phyloP scores from a whole-genome alignment of 2,113 vertebrate species.

The Prochilodus magdalenae region DNA sequence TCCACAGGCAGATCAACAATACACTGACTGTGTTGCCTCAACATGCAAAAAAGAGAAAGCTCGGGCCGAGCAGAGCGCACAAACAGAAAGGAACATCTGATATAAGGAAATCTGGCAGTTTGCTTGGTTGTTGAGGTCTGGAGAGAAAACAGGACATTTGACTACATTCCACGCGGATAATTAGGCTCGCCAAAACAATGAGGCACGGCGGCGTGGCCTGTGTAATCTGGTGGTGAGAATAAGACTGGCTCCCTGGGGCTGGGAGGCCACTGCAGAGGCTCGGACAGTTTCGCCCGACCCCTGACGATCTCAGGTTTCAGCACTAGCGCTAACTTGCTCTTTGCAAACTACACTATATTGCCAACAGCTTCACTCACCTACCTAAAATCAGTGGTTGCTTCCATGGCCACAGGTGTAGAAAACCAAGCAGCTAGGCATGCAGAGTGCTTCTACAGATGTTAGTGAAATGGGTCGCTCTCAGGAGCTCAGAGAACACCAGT shows the following conservation, averaged over 20 bases:
- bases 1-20: conserved; percentile 48
- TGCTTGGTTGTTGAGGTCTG: background rate
- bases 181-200: background rate
- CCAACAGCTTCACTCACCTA: too few species aligned
- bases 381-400: too few species aligned
- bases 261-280: background rate
- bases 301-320: background rate
- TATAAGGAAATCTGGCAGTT: background rate
- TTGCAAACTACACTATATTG: too few species aligned
- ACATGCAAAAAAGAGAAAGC: background rate
- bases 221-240: background rate
- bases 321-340: background rate
- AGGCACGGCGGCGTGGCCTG: background rate
- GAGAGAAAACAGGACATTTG: background rate
- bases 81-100: background rate
- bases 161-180: conserved; percentile 11
- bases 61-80: background rate
- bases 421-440: too few species aligned
- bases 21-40: conserved; percentile 21
- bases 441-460: too few species aligned
- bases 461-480: too few species aligned
- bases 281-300: background rate
- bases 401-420: too few species aligned
- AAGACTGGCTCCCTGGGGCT: background rate
- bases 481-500: too few species aligned